Evolutionary conservation across 2,888 invertebrate genomes (phyloP).

Genomic region (Euspilapteryx auroguttella): DNA sequence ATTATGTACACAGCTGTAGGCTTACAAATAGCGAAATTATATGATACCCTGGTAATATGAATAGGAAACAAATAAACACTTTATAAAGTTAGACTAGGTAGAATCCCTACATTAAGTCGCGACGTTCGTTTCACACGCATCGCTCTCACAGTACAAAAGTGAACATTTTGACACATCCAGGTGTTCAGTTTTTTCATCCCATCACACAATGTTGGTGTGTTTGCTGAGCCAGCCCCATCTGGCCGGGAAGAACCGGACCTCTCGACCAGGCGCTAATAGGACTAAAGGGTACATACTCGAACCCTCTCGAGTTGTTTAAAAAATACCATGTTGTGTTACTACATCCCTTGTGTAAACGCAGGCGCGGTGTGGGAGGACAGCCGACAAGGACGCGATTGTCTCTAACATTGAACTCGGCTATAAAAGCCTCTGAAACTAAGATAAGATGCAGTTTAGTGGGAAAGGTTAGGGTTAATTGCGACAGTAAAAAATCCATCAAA

Average conservation of each 20-base stretch:
- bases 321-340: too few relatives aligned
- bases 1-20: too few relatives aligned
- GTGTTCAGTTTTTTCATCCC: conserved; percentile 50
- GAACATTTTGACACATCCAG: conserved; percentile 61
- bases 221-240: conserved; percentile 53
- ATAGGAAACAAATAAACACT: too few relatives aligned
- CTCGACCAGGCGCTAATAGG: conserved; percentile 51
- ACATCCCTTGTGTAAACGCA: conserved; percentile 25
- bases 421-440: conserved; percentile 49
- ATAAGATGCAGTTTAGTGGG: conserved; percentile 14
- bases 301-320: too few relatives aligned
- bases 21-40: too few relatives aligned
- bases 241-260: conserved; percentile 52
- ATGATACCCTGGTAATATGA: too few relatives aligned
- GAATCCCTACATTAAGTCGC: too few relatives aligned
- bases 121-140: conserved; percentile 54
- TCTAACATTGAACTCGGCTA: conserved; percentile 51
- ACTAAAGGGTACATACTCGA: conserved; percentile 14
- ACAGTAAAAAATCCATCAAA: conserved; percentile 4
- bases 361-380: conserved; percentile 23
- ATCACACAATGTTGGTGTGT: conserved; percentile 33
- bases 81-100: too few relatives aligned
- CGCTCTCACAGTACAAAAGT: conserved; percentile 38
- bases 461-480: conserved; percentile 25
- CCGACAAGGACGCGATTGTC: conserved; percentile 34